Base-by-base conservation (phyloP, 2,888 invertebrate species). In the Platycnemis pennipes region DNA sequence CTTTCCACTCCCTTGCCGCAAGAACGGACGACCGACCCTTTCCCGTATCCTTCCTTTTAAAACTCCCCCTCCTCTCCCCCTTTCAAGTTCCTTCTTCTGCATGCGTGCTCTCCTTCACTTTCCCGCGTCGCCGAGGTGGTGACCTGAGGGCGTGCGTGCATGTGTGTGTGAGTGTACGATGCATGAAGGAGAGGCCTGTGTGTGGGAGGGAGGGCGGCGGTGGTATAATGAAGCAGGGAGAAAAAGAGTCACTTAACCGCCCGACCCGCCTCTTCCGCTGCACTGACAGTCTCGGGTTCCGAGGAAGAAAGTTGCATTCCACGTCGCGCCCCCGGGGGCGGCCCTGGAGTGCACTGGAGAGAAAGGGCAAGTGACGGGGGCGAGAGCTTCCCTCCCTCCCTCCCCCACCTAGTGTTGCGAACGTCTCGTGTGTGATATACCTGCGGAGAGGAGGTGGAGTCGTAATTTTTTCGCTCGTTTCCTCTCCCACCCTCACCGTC, bases 361-460 rank as follows among this genome's bases (percentile, higher is more conserved):
- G 63, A 63, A 63, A 63, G 63, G 63, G 63, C 63, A 63, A 63
- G 63, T 63, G 63, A 63, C 37, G 69, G 37, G 69, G 69, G 37
- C 11, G 37, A 16, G 77, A 5, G 11, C 31, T 31, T 37, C 77
- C 77, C 37, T 37, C 26, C 87, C 3, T 7, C 16, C 22, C 31
- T 26, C 31, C 37, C 77, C n/a, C n/a, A 2, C 42, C 7, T 63
- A 63, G 63, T 63, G 63, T 16, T 16, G 16, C 22, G 26, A 63
- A 63, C 63, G 63, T 63, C 63, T 63, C 63, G 63, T 16, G 63
- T 63, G 63, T 63, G 63, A 63, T 63, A 63, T 63, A 63, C 63
- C 63, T 63, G 63, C 63, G 63, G 7, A 63, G 63, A 26, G 19
- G 63, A 26, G 2, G 37, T 37, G n/a, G 26, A 5, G 31, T 44